Percentiles rank a stretch among this genome's conserved stretches.
These are phyloP conservation scores for Troides oblongomaculatus DNA, from an alignment of 2,888 invertebrate genomes.

Conservation along the genomic window DNA sequence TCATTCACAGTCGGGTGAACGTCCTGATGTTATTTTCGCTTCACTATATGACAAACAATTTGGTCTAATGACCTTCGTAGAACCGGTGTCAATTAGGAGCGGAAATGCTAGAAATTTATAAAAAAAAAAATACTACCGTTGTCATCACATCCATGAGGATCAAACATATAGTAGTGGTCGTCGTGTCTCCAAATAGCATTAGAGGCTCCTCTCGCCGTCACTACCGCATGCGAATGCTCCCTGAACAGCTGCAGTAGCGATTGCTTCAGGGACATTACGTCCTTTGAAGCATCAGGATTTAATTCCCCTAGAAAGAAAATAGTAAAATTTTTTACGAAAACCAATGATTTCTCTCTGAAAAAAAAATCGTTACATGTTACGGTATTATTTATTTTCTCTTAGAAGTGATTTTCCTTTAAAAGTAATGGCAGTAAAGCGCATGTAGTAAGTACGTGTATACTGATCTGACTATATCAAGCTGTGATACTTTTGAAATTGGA, in stretches of 20 bases:
- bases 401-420: too few relatives aligned
- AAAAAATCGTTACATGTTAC: too few relatives aligned
- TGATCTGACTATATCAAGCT: too few relatives aligned
- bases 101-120: neutral
- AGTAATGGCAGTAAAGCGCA: too few relatives aligned
- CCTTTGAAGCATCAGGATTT: slow-evolving; percentile 48
- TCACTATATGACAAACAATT: too few relatives aligned
- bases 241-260: slow-evolving; percentile 56
- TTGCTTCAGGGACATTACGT: slow-evolving; percentile 51
- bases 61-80: neutral
- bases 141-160: slow-evolving; percentile 81
- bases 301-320: slow-evolving; percentile 50
- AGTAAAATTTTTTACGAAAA: neutral
- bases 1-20: too few relatives aligned
- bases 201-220: slow-evolving; percentile 77
- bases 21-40: too few relatives aligned
- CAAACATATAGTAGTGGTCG: slow-evolving; percentile 75
- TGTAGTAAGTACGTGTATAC: too few relatives aligned
- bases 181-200: slow-evolving; percentile 78
- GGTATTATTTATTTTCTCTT: too few relatives aligned
- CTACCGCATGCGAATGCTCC: slow-evolving; percentile 66
- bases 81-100: neutral
- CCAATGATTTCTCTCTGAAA: too few relatives aligned
- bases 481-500: too few relatives aligned
- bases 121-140: slow-evolving; percentile 59